A percentile compares a stretch with the other conserved stretches of the same genome.
Evolutionary conservation across 1,140 invertebrate genomes (phyloP).

Genomic region (Streblospio benedicti): DNA sequence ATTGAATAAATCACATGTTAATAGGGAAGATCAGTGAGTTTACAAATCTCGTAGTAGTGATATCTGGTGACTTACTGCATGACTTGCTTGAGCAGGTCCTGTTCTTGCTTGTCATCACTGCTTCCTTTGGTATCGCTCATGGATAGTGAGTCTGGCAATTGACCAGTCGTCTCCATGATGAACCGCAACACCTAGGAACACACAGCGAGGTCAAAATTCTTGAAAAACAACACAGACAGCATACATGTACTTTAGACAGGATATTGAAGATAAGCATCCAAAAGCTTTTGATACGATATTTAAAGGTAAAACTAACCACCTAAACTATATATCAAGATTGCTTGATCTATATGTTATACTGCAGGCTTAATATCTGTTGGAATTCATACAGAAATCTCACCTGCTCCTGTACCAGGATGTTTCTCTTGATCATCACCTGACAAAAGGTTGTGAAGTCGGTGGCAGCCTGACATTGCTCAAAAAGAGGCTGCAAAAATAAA

Average conservation of each 20-base stretch:
- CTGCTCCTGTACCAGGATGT: constrained; percentile 20
- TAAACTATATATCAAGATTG: no score
- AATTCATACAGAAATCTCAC: constrained; percentile 12
- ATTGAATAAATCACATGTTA: no score
- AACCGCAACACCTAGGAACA: no score
- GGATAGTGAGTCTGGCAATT: background rate
- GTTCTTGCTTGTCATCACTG: background rate
- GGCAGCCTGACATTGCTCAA: constrained; percentile 18
- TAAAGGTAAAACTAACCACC: no score
- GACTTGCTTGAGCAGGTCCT: background rate
- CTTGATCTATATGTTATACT: background rate
- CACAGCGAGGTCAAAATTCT: no score
- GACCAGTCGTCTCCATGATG: constrained; percentile 9
- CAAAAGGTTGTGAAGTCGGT: constrained; percentile 16
- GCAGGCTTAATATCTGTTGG: no score
- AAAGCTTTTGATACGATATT: no score
- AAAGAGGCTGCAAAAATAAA: constrained; percentile 10
- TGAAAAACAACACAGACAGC: no score
- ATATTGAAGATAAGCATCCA: no score
- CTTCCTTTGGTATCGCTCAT: background rate
- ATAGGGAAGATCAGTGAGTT: no score
- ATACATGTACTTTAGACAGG: no score
- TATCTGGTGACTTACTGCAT: constrained; percentile 6
- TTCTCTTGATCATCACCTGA: constrained; percentile 16
- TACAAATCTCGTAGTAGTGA: background rate